Base-by-base conservation (phyloP, 1,140 invertebrate genomes). In the Lerema accius region DNA sequence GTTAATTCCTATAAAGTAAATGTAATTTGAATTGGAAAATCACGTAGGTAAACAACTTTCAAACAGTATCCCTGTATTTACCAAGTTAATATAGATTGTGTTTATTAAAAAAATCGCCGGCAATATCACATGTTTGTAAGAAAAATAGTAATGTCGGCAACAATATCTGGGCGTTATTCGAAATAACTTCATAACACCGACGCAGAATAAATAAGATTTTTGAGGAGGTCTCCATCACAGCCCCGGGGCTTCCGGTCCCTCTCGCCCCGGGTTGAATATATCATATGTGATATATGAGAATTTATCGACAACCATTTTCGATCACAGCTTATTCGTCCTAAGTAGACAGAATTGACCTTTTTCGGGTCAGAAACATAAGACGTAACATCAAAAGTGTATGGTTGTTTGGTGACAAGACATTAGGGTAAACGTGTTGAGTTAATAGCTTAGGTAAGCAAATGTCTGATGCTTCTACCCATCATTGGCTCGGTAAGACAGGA, bases 131-230 rank as follows among this genome's bases (percentile, higher is more conserved):
- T 53, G 35, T 39, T 42, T 42, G 10, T 10, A 43, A 10, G 14
- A 19, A 55, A 55, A 55, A 55, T 42, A 55, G 19, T 42, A 55
- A 28, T 42, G 42, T 39, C 17, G 1, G 9, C 26, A 11, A 15
- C 37, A 56, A 43, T 32, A 5, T 56, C 28, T 23, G 14, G 14
- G 4, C 23, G 40, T 56, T 43, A 56, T 43, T 56, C 39, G 39
- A 42, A 43, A 56, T 56, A 56, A 56, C 39, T 56, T 42, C 39
- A 43, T 28, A 56, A 15, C n/a, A 11, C 6, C 23, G 37, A 40
- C 48, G 28, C 48, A 15, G n/a, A 49, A 45, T 46, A 58, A 58
- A 58, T 58, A 58, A 46, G 55, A n/a, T 46, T 58, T 58, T 55
- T 55, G 51, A 43, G 51, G 51, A 55, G 50, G 50, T 11, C 23